These are phyloP conservation scores for Babylonia areolata DNA, from an alignment of 1,140 invertebrate species.

Conservation along the genomic window DNA sequence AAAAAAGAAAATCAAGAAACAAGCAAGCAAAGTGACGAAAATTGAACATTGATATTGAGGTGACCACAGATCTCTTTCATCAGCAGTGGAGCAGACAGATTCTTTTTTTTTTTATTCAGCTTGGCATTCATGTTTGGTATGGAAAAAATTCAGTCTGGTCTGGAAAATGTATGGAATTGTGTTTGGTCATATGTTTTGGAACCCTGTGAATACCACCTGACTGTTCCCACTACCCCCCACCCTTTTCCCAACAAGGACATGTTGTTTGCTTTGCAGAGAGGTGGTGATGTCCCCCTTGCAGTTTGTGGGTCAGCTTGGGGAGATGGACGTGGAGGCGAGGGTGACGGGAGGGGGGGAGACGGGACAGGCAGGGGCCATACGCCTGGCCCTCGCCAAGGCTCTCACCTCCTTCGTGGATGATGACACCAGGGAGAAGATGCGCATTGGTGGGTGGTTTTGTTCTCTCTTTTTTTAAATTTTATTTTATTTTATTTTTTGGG, in stretches of 20 bases:
- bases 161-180: too few species aligned
- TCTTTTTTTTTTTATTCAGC: not conserved
- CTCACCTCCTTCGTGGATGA: conserved; percentile 88
- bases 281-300: conserved; percentile 91
- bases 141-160: too few species aligned
- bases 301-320: conserved; percentile 84
- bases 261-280: conserved; percentile 70
- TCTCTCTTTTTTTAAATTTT: not conserved
- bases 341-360: conserved; percentile 82
- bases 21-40: too few species aligned
- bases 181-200: too few species aligned
- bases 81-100: too few species aligned
- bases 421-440: conserved; percentile 88
- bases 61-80: too few species aligned
- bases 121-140: not conserved
- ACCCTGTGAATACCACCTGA: too few species aligned
- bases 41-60: too few species aligned
- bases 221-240: too few species aligned
- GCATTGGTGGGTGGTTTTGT: conserved; percentile 82
- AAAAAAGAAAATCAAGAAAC: too few species aligned
- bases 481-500: too few species aligned
- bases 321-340: conserved; percentile 90
- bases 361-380: conserved; percentile 88
- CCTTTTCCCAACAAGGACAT: too few species aligned
- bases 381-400: conserved; percentile 88